Percentiles rank a stretch among this genome's conserved stretches.
Conservation (phyloP, 2,113 vertebrate species). For the Tonatia bakeri region DNA sequence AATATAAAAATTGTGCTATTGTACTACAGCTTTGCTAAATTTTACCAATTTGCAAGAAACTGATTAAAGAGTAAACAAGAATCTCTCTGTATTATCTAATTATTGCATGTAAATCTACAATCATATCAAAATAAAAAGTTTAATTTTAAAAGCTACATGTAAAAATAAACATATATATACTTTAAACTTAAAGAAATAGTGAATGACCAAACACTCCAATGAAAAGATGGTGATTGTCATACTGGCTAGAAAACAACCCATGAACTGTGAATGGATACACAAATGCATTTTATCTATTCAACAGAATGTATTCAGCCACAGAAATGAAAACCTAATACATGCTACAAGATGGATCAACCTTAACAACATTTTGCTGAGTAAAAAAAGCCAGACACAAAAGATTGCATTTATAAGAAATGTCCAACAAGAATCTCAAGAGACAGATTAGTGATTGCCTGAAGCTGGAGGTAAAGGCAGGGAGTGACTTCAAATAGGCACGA, state of each 20-base stretch:
- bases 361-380: not conserved
- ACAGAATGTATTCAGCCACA: not conserved
- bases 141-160: not conserved
- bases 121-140: conserved; percentile 9
- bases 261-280: not conserved
- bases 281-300: not conserved
- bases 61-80: not conserved
- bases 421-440: not conserved
- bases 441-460: not conserved
- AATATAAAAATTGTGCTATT: not conserved
- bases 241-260: not conserved
- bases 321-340: not conserved
- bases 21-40: not conserved
- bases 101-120: not conserved
- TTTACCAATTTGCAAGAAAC: not conserved
- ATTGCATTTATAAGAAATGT: not conserved
- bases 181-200: not conserved
- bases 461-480: not conserved
- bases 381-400: not conserved
- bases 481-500: not conserved
- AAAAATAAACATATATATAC: not conserved
- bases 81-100: not conserved
- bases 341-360: not conserved
- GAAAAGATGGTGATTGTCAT: not conserved
- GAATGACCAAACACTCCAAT: not conserved